Conservation (phyloP, 2,113 vertebrate species). For the Morone chrysops region DNA sequence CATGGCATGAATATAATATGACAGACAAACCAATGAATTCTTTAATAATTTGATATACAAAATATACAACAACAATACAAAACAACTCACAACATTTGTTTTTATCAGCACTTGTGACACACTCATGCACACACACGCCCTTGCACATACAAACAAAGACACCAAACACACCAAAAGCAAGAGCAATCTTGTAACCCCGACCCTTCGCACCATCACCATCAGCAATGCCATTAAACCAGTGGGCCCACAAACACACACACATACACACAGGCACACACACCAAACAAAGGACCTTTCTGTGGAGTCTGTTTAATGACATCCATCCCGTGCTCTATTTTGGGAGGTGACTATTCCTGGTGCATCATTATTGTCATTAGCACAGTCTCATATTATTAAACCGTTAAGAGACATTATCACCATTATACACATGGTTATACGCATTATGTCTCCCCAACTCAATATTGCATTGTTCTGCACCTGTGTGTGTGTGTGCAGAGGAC, state of each 20-base stretch:
- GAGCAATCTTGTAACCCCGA: background rate
- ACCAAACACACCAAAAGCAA: slow-evolving; percentile 21
- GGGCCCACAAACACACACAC: background rate
- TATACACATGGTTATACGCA: slow-evolving; percentile 38
- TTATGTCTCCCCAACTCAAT: background rate
- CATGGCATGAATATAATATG: background rate
- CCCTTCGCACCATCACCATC: background rate
- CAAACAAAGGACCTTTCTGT: slow-evolving; percentile 69
- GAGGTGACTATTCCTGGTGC: slow-evolving; percentile 66
- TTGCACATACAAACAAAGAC: slow-evolving; percentile 32
- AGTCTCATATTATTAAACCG: slow-evolving; percentile 53
- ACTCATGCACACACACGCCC: background rate
- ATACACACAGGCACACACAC: slow-evolving; percentile 18
- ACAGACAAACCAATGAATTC: background rate
- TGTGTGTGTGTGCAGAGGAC: slow-evolving; percentile 30
- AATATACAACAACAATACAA: background rate
- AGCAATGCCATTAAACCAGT: slow-evolving; percentile 5
- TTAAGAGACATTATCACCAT: slow-evolving; percentile 69
- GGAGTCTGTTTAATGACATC: slow-evolving; percentile 63
- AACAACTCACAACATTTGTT: background rate
- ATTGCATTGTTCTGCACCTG: slow-evolving; percentile 41
- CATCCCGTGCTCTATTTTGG: slow-evolving; percentile 65
- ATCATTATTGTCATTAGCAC: slow-evolving; percentile 75
- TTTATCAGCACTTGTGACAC: slow-evolving; percentile 12
- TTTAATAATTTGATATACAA: no score